These are phyloP conservation scores for Calliphora vicina DNA, from an alignment of 1,140 invertebrate genomes.

Conservation along the genomic window DNA sequence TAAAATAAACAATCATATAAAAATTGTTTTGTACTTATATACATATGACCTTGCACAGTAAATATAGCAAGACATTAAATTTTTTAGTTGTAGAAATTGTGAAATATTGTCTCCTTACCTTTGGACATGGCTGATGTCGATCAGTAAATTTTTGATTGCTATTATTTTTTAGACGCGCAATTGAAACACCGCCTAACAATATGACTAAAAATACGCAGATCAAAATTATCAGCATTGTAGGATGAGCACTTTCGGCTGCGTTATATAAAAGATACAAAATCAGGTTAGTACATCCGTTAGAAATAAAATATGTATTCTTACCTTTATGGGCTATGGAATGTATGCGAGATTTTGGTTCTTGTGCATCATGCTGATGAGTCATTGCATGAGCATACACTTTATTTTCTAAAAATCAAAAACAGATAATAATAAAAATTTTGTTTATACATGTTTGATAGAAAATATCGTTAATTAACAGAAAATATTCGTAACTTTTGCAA, in stretches of 20 bases:
- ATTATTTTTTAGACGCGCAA: slow-evolving; percentile 57
- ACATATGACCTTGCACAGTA: too few species aligned
- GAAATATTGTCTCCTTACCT: too few species aligned
- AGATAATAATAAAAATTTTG: background rate
- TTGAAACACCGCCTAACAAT: slow-evolving; percentile 56
- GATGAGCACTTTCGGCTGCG: slow-evolving; percentile 54
- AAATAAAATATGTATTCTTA: slow-evolving; percentile 32
- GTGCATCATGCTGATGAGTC: slow-evolving; percentile 55
- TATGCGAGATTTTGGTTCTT: slow-evolving; percentile 55
- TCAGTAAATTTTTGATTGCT: slow-evolving; percentile 51
- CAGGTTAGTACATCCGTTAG: background rate
- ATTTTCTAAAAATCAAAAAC: slow-evolving; percentile 44
- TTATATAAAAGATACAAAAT: slow-evolving; percentile 36
- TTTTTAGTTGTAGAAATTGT: too few species aligned
- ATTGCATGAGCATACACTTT: slow-evolving; percentile 58
- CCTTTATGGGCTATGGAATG: slow-evolving; percentile 57
- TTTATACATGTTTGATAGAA: too few species aligned
- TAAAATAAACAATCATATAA: too few species aligned
- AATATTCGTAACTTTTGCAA: too few species aligned
- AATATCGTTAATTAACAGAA: too few species aligned
- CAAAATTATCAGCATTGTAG: slow-evolving; percentile 79
- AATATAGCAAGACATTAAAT: background rate
- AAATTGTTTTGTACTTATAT: too few species aligned
- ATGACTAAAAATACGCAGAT: slow-evolving; percentile 74
- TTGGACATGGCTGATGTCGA: slow-evolving; percentile 55